phyloP scores from a whole-genome alignment of 2,797 vertebrate species.

The Myripristis murdjan region DNA sequence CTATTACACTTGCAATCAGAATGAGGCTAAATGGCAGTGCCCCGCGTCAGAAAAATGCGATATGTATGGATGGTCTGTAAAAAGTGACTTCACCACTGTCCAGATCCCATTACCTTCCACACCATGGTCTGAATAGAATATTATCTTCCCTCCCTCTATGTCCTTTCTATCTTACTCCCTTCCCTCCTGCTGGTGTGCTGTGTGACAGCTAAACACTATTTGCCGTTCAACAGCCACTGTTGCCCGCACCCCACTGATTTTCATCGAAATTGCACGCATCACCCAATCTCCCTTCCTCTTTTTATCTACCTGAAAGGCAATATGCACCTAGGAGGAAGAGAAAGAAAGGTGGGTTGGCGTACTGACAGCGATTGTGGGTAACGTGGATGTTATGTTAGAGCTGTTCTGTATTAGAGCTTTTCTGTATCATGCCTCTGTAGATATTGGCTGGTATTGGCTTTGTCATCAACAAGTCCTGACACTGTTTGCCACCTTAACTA shows the following conservation, averaged over 20 bases:
- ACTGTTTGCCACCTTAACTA: conserved; percentile 8
- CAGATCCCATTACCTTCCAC: conserved; percentile 28
- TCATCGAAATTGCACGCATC: conserved; percentile 74
- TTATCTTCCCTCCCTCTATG: conserved; percentile 40
- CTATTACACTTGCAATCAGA: not conserved
- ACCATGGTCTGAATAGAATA: conserved; percentile 53
- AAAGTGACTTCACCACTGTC: conserved; percentile 23
- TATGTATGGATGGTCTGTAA: conserved; percentile 33
- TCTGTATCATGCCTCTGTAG: conserved; percentile 21
- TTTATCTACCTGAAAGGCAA: conserved; percentile 59
- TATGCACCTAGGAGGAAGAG: conserved; percentile 34
- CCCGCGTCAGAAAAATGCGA: not conserved
- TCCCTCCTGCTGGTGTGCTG: conserved; percentile 66
- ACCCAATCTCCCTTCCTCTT: conserved; percentile 57
- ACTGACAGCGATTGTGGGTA: not conserved
- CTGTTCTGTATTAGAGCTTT: conserved; percentile 12
- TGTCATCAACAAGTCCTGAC: conserved; percentile 29
- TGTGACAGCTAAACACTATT: conserved; percentile 70
- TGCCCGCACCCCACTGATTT: conserved; percentile 72
- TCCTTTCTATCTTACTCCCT: conserved; percentile 47
- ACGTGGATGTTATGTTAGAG: conserved; percentile 15
- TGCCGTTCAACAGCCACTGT: conserved; percentile 14
- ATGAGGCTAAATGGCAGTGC: not conserved
- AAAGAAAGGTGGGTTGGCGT: conserved; percentile 29
- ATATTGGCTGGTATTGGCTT: conserved; percentile 33